A percentile compares a stretch with the other conserved stretches of the same genome.
Conservation (phyloP, 23 tunicate species). For the Oikopleura vanhoeffeni region DNA sequence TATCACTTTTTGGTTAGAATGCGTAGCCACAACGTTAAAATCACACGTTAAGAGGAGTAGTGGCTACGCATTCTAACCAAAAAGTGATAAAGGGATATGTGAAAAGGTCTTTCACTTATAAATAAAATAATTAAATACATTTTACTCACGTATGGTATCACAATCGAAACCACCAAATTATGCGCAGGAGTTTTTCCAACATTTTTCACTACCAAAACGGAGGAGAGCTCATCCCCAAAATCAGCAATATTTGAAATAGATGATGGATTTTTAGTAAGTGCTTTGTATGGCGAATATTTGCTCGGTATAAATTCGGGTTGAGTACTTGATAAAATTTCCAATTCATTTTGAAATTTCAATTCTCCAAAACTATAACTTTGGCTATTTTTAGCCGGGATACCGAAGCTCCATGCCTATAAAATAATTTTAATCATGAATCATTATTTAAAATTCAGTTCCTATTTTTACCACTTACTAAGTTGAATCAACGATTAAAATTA, state of each 20-base stretch:
- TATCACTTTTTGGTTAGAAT: too few species aligned
- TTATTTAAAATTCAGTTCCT: too few species aligned
- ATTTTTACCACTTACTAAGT: too few species aligned
- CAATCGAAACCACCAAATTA: background rate
- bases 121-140: background rate
- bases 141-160: background rate
- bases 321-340: background rate
- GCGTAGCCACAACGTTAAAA: too few species aligned
- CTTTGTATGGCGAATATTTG: background rate
- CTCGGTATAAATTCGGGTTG: background rate
- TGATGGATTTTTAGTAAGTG: background rate
- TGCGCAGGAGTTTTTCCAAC: background rate
- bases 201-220: constrained; percentile 2
- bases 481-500: too few species aligned
- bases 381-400: too few species aligned
- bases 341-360: background rate
- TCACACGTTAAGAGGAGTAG: too few species aligned
- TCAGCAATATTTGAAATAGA: background rate
- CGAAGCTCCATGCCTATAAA: too few species aligned
- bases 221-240: background rate
- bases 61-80: too few species aligned
- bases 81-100: too few species aligned
- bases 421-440: too few species aligned
- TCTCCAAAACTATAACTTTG: background rate
- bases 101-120: background rate